phyloP scores from a whole-genome alignment of 2,113 vertebrate genomes.

The Rhea pennata region DNA sequence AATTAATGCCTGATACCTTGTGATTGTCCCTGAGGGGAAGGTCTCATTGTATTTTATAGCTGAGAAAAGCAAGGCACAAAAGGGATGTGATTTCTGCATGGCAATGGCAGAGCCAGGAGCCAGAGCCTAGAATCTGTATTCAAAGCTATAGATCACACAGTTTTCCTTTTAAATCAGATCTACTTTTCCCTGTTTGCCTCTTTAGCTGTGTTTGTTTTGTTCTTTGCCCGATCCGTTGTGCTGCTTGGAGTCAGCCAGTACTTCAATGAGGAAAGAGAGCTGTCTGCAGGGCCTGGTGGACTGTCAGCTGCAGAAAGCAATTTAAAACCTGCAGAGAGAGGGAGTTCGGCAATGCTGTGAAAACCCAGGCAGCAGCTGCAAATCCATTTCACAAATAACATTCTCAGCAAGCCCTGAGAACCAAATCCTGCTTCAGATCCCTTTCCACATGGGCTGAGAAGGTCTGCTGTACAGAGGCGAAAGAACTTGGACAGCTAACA shows the following conservation, averaged over 20 bases:
- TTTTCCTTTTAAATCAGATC: neutral
- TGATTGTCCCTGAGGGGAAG: neutral
- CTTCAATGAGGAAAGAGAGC: neutral
- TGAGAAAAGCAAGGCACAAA: neutral
- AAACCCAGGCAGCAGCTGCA: neutral
- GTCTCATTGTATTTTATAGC: neutral
- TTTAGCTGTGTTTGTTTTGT: fast-evolving
- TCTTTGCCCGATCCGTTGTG: neutral
- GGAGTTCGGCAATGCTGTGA: neutral
- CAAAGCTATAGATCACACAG: fast-evolving
- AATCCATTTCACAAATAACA: neutral
- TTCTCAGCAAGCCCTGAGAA: neutral
- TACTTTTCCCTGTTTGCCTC: neutral
- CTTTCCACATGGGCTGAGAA: neutral
- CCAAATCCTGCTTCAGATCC: neutral
- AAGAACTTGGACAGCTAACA: neutral
- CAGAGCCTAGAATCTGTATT: neutral
- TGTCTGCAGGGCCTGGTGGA: neutral
- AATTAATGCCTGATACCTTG: neutral
- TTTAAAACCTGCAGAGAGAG: neutral
- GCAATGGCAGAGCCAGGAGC: neutral
- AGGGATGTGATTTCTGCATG: neutral
- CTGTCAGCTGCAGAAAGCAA: neutral
- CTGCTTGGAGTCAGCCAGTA: neutral
- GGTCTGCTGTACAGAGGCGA: neutral